phyloP scores from a whole-genome alignment of 92 coral and sea anemone species.

The Parazoanthus atlanticus region DNA sequence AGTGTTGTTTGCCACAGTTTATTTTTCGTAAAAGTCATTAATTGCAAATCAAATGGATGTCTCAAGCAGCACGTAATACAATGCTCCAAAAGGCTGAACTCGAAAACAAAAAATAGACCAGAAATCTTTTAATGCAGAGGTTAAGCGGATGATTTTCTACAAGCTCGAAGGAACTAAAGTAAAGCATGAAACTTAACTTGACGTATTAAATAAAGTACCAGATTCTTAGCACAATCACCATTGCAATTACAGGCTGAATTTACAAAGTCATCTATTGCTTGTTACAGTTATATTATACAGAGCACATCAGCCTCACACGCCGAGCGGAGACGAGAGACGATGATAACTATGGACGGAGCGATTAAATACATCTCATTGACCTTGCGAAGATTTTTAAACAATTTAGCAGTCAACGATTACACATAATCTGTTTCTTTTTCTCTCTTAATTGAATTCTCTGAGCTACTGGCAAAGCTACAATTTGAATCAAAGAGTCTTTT shows the following conservation, averaged over 20 bases:
- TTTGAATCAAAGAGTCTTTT: constrained; percentile 16
- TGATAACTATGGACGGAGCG: constrained; percentile 18
- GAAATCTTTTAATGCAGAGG: background rate
- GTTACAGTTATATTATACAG: constrained; percentile 37
- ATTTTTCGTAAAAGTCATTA: constrained; percentile 67
- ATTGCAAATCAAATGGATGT: constrained; percentile 74
- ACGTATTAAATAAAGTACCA: background rate
- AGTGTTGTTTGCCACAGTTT: constrained; percentile 62
- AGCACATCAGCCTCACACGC: constrained; percentile 28
- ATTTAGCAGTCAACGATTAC: constrained; percentile 37
- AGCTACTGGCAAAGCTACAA: background rate
- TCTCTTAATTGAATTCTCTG: constrained; percentile 14
- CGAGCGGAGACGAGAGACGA: constrained; percentile 6
- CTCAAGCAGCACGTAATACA: constrained; percentile 41
- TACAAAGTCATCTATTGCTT: constrained; percentile 20
- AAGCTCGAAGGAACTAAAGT: background rate
- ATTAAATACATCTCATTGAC: constrained; percentile 44
- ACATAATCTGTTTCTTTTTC: constrained; percentile 38
- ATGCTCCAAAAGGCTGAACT: constrained; percentile 32
- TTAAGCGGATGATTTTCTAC: background rate
- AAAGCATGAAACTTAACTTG: background rate
- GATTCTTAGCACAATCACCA: background rate
- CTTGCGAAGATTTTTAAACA: constrained; percentile 40
- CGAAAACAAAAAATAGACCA: background rate
- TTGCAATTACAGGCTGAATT: constrained; percentile 27